These are phyloP conservation scores for Phaonia tiefii DNA, from an alignment of 2,888 invertebrate species.

Conservation along the genomic window DNA sequence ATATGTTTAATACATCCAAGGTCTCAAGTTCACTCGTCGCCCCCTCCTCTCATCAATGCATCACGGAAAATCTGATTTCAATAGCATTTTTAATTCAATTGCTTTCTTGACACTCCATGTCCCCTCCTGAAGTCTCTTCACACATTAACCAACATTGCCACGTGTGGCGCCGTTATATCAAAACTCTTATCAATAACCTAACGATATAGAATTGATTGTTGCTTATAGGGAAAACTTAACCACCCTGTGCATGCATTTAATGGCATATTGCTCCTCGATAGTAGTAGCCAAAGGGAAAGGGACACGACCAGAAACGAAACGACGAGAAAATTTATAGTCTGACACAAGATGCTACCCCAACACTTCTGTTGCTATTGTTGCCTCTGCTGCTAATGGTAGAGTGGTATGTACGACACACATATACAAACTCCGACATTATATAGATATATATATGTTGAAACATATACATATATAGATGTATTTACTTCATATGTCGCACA, in stretches of 20 bases:
- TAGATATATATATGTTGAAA: background rate
- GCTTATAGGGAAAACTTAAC: no score
- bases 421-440: background rate
- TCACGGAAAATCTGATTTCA: no score
- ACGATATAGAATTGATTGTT: no score
- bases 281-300: background rate
- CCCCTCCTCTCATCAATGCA: no score
- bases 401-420: background rate
- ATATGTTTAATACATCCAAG: no score
- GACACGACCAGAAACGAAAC: background rate
- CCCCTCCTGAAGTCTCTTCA: no score
- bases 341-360: constrained; percentile 22
- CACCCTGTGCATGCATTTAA: background rate
- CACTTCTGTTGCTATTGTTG: background rate
- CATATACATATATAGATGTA: background rate
- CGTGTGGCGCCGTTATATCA: no score
- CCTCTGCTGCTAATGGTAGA: background rate
- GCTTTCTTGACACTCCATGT: no score
- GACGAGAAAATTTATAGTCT: constrained; percentile 36
- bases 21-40: no score
- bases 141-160: no score
- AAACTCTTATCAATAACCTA: no score
- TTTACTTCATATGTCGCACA: background rate
- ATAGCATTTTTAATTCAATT: no score
- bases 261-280: constrained; percentile 8